These are phyloP conservation scores for Thalassarche chlororhynchos DNA, from an alignment of 2,113 vertebrate species.

Conservation along the genomic window DNA sequence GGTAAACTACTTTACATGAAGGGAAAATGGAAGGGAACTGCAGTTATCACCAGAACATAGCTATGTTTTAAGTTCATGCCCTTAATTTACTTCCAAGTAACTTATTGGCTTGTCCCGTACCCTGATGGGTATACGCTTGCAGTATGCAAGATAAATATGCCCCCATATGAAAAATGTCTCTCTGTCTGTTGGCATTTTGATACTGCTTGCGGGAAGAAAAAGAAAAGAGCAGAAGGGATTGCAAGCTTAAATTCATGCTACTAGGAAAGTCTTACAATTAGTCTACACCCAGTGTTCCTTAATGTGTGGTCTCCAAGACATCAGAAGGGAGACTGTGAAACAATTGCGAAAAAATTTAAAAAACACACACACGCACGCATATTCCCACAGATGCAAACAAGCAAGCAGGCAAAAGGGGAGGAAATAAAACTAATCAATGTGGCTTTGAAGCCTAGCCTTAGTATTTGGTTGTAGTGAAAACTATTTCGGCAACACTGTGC, in stretches of 20 bases:
- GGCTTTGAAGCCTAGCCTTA: background rate
- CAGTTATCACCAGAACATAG: background rate
- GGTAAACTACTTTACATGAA: background rate
- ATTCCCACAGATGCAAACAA: background rate
- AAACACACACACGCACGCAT: background rate
- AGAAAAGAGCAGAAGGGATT: background rate
- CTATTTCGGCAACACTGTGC: background rate
- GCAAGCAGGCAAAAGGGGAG: background rate
- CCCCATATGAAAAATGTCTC: background rate
- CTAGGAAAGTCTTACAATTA: background rate
- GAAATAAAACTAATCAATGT: background rate
- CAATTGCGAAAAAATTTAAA: background rate
- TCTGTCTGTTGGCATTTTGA: background rate
- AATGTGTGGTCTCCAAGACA: slow-evolving; percentile 42
- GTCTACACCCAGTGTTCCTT: background rate
- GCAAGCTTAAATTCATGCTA: background rate
- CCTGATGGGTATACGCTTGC: background rate
- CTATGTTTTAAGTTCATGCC: background rate
- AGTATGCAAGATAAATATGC: background rate
- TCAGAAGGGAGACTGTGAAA: background rate
- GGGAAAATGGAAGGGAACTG: background rate
- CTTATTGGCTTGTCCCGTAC: background rate
- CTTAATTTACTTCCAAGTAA: background rate
- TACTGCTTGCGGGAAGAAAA: background rate
- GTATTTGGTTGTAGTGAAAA: background rate